Evolutionary conservation across 2,797 vertebrate species (phyloP).

Genomic region (Remorina albescens): DNA sequence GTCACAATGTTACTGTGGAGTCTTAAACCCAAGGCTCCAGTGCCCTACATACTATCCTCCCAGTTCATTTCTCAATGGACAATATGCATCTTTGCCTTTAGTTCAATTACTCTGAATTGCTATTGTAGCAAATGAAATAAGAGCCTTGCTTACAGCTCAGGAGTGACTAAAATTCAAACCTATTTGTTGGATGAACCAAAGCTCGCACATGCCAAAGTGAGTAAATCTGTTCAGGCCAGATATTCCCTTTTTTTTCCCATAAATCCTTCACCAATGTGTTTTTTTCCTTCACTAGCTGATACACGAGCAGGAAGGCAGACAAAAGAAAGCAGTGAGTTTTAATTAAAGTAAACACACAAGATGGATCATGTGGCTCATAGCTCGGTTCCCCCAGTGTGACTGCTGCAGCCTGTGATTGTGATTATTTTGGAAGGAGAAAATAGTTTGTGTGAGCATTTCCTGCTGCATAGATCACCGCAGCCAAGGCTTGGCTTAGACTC

Average conservation of each 20-base stretch:
- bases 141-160: neutral
- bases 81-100: neutral
- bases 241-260: slow-evolving; percentile 17
- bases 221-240: slow-evolving; percentile 18
- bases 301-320: slow-evolving; percentile 35
- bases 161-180: neutral
- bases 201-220: slow-evolving; percentile 5
- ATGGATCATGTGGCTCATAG: slow-evolving; percentile 8
- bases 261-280: slow-evolving; percentile 17
- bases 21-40: slow-evolving; percentile 2
- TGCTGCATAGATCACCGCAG: slow-evolving; percentile 19
- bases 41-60: neutral
- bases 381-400: neutral
- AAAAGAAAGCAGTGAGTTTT: slow-evolving; percentile 28
- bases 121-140: slow-evolving; percentile 13
- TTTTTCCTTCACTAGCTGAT: slow-evolving; percentile 18
- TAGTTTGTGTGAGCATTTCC: slow-evolving; percentile 43
- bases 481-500: slow-evolving; percentile 4
- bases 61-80: neutral
- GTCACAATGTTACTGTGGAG: slow-evolving; percentile 12
- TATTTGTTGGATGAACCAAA: neutral
- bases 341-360: slow-evolving; percentile 32
- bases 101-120: neutral
- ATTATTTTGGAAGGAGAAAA: slow-evolving; percentile 34
- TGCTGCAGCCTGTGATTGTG: slow-evolving; percentile 10